Conservation (phyloP, 2,888 invertebrate genomes). For the Papilio gigon region DNA sequence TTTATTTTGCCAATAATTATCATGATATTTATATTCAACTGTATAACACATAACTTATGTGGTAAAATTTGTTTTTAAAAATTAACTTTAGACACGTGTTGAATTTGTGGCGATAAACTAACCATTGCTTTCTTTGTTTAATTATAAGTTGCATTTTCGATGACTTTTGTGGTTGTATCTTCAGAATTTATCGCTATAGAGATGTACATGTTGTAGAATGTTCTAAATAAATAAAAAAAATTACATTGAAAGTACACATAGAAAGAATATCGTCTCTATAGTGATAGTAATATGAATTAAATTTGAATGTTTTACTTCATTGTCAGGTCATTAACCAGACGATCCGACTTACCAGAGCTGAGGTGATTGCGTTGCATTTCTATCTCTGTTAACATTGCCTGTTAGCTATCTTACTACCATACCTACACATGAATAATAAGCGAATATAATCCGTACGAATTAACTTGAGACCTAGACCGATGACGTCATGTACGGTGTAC, state of each 20-base stretch:
- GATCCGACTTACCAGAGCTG: slow-evolving; percentile 52
- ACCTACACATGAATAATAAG: slow-evolving; percentile 13
- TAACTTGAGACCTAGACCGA: no score
- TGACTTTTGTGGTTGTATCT: slow-evolving; percentile 9
- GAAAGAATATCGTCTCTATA: slow-evolving; percentile 34
- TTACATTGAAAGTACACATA: no score
- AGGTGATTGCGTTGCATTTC: slow-evolving; percentile 55
- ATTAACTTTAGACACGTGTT: not conserved
- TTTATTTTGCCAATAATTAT: no score
- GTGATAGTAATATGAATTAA: slow-evolving; percentile 34
- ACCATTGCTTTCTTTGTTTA: slow-evolving; percentile 24
- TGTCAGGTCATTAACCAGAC: slow-evolving; percentile 68
- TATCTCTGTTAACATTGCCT: slow-evolving; percentile 41
- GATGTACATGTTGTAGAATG: not conserved
- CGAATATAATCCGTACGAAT: no score
- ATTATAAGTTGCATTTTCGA: slow-evolving; percentile 30
- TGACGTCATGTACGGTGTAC: no score
- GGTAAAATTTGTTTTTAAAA: not conserved
- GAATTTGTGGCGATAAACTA: not conserved
- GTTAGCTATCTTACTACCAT: slow-evolving; percentile 23
- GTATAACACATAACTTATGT: not conserved
- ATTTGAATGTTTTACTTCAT: slow-evolving; percentile 54
- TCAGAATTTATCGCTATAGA: slow-evolving; percentile 25
- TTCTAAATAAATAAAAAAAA: not conserved
- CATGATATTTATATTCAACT: no score